Conservation (phyloP, 2,113 vertebrate species). For the Chaetorhynchus papuensis region DNA sequence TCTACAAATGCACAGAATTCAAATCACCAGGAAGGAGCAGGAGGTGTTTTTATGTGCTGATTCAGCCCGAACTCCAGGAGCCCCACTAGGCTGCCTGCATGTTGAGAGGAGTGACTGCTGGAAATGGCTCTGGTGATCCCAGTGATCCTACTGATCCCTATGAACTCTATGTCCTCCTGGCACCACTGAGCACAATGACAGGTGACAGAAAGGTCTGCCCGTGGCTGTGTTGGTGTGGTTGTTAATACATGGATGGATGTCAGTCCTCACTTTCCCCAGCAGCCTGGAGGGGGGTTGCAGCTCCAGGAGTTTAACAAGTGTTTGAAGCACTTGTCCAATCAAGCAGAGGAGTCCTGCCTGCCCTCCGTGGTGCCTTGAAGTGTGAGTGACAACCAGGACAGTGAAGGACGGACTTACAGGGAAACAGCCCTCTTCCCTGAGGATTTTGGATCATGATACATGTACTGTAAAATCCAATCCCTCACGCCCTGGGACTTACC, state of each 20-base stretch:
- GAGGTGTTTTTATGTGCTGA: not conserved
- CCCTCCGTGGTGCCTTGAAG: not conserved
- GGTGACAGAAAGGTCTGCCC: not conserved
- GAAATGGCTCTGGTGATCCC: not conserved
- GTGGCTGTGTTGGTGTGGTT: not conserved
- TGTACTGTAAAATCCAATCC: not conserved
- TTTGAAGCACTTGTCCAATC: not conserved
- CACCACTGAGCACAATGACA: not conserved
- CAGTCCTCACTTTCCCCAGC: not conserved
- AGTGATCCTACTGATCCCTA: accelerated
- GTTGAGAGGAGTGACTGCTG: not conserved
- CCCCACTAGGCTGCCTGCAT: not conserved
- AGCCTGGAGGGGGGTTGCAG: not conserved
- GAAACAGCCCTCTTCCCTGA: not conserved
- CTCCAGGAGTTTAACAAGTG: not conserved
- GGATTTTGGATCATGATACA: not conserved
- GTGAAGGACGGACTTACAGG: not conserved
- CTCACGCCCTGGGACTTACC: not conserved
- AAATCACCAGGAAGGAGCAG: not conserved
- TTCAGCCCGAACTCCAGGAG: not conserved
- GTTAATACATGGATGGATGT: not conserved
- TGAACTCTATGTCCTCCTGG: not conserved
- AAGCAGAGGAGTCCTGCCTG: not conserved
- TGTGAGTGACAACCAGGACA: not conserved
- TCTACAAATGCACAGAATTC: not conserved